These are phyloP conservation scores for Agonopterix subpropinquella DNA, from an alignment of 2,888 invertebrate species.

Conservation along the genomic window DNA sequence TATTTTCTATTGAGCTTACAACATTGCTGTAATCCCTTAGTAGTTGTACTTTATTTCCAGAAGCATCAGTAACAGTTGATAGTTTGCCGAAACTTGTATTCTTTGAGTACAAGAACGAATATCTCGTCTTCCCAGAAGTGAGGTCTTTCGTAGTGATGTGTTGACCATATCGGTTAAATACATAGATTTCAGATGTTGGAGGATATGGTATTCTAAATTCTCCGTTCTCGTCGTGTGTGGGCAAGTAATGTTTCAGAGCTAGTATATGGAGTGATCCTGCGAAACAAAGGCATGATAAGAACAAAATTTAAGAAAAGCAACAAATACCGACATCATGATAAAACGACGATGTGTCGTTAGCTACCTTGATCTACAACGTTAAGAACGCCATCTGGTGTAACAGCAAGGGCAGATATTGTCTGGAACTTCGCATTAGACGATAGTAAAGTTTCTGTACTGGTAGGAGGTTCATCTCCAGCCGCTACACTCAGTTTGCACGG, in stretches of 20 bases:
- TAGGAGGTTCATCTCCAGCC: constrained; percentile 79
- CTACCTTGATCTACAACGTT: constrained; percentile 96
- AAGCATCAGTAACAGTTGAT: constrained; percentile 94
- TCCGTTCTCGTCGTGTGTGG: constrained; percentile 90
- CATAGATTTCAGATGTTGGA: constrained; percentile 94
- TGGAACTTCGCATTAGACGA: constrained; percentile 94
- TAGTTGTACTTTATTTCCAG: constrained; percentile 94
- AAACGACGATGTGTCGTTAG: not conserved
- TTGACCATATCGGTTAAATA: constrained; percentile 96
- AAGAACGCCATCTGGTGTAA: constrained; percentile 96
- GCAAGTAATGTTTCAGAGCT: constrained; percentile 90
- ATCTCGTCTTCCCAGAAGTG: constrained; percentile 95
- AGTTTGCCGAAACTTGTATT: constrained; percentile 96
- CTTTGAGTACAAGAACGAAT: constrained; percentile 97
- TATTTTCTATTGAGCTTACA: constrained; percentile 95
- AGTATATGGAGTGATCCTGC: constrained; percentile 87
- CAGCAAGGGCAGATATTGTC: constrained; percentile 91
- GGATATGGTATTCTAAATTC: constrained; percentile 96
- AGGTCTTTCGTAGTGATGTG: constrained; percentile 96
- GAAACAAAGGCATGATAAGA: not conserved
- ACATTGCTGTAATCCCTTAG: constrained; percentile 93
- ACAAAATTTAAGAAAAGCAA: constrained; percentile 3
- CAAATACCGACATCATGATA: constrained; percentile 1
- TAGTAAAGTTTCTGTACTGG: constrained; percentile 88
- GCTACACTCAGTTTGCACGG: constrained; percentile 71